phyloP scores from a whole-genome alignment of 2,797 vertebrate species.

The Parauchenoglanis ngamensis region DNA sequence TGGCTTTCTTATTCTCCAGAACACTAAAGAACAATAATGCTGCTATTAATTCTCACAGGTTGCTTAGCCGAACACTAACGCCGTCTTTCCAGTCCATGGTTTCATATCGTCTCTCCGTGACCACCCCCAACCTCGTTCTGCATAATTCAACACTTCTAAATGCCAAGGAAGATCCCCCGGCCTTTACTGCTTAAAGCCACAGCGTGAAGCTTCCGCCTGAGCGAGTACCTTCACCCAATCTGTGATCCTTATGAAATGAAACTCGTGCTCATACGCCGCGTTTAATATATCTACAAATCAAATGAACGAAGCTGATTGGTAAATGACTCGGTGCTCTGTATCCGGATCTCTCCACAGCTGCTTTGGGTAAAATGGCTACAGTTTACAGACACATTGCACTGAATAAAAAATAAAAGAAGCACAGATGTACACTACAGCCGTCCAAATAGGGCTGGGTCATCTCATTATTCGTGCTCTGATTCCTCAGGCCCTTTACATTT shows the following conservation, averaged over 20 bases:
- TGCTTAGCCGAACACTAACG: background rate
- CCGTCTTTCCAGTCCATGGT: background rate
- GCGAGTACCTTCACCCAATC: background rate
- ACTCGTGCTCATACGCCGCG: background rate
- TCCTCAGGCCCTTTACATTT: background rate
- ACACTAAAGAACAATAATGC: background rate
- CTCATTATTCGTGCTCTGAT: background rate
- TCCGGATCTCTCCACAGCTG: background rate
- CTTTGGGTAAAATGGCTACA: too few species aligned
- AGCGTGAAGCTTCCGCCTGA: background rate
- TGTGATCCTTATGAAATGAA: too few species aligned
- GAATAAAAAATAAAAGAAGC: background rate
- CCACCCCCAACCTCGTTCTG: background rate
- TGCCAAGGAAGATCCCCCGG: slow-evolving; percentile 19
- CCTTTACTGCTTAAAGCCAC: slow-evolving; percentile 11
- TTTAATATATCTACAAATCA: background rate
- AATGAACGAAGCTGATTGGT: background rate
- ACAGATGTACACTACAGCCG: too few species aligned
- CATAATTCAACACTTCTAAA: slow-evolving; percentile 39
- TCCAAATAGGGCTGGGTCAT: background rate
- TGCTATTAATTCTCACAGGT: background rate
- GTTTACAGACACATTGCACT: too few species aligned
- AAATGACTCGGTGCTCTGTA: background rate
- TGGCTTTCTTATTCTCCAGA: background rate
- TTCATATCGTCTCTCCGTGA: background rate